Evolutionary conservation across 2,888 invertebrate genomes (phyloP).

Genomic region (Cotesia congregata): DNA sequence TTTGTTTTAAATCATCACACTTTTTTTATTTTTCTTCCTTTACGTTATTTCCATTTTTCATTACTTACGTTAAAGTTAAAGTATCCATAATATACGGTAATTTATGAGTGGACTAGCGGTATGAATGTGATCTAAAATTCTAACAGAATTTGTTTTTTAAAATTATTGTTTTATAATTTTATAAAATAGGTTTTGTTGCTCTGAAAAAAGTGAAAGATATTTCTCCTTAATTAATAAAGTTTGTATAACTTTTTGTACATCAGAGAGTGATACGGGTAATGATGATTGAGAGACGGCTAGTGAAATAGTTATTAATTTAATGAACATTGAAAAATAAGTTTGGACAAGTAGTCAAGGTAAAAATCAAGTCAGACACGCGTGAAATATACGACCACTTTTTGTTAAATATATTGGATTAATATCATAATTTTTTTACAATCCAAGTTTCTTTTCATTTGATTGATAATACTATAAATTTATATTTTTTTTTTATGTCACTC

Average conservation of each 20-base stretch:
- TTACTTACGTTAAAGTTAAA: neutral
- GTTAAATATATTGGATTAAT: constrained; percentile 13
- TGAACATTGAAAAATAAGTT: constrained; percentile 7
- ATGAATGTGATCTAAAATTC: neutral
- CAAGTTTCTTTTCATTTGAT: neutral
- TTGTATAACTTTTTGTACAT: neutral
- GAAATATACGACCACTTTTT: constrained; percentile 26
- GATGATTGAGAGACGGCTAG: neutral
- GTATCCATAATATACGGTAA: neutral
- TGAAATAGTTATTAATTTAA: neutral
- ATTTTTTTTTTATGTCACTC: constrained; percentile 9
- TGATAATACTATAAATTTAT: neutral
- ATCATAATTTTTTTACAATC: neutral
- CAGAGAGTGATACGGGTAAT: neutral
- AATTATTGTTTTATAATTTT: neutral
- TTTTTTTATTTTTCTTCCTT: neutral
- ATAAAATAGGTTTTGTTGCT: neutral
- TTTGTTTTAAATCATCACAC: constrained; percentile 3
- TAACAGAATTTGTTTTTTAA: neutral
- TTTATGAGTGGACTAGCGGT: neutral
- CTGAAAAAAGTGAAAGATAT: neutral
- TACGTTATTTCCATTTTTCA: neutral
- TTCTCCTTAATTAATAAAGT: neutral
- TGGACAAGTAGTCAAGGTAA: constrained; percentile 24
- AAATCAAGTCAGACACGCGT: constrained; percentile 32